Evolutionary conservation across 2,113 vertebrate genomes (phyloP), one percentile per base, ranked within the genome.

Genomic region (Psilopogon haemacephalus): DNA sequence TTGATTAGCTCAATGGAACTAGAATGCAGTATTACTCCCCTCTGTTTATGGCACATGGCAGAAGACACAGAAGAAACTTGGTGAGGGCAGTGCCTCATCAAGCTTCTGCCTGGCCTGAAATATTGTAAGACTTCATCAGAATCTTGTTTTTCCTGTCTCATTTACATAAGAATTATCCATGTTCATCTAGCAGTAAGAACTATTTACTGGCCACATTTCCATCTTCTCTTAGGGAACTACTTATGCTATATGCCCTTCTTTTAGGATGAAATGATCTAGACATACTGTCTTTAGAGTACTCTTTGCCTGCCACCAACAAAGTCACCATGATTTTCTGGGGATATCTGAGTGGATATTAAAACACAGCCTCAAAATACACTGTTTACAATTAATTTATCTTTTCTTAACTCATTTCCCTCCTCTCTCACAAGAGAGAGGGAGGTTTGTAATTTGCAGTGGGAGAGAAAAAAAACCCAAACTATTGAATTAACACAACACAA

Each of bases 91-190:
- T 62, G 62, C 73, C 82, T 78, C 83, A 44, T 92, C 68, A 59
- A n/a, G 74, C 81, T 82, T 82, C 59, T 88, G 50, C 37, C 40
- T 67, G 37, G 71, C 68, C 30, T 82, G 50, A 85, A 84, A 80
- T 72, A 83, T 6, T 8, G 0, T 19, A 65, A 30, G 42, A 63
- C 56, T 44, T 85, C 35, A 21, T 38, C 48, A 86, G 60, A 82
- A 88, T 87, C 93, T 88, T 64, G 79, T 90, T 92, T 91, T 92
- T 89, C 91, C 64, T 88, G 91, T 89, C 64, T 79, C 28, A 69
- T 84, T 56, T 77, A 40, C 40, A 9, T 75, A 55, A 77, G 69
- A 84, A 55, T 88, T 89, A 85, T 26, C 48, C 65, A 73, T 35
- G 64, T 88, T 94, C 60, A 85, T 60, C 78, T 50, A 77, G 52